These are phyloP conservation scores for Nymphalis c-album DNA, from an alignment of 2,888 invertebrate species.

Conservation along the genomic window DNA sequence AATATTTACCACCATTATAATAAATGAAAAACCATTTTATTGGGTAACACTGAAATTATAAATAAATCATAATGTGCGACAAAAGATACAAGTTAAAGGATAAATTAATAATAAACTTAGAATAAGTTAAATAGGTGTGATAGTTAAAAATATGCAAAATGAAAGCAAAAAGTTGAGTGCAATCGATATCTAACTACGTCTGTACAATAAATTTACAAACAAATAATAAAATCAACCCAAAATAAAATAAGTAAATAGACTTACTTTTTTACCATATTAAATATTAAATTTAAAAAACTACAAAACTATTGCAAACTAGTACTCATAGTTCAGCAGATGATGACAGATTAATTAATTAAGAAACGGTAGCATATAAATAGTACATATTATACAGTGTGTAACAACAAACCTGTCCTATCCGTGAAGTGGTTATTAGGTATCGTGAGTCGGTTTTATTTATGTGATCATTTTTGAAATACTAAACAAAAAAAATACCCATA, in stretches of 20 bases:
- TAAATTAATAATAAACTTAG: not conserved
- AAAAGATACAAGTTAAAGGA: not conserved
- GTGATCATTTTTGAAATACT: too few relatives aligned
- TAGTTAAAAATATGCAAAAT: slow-evolving; percentile 12
- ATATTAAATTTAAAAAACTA: not conserved
- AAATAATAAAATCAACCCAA: slow-evolving; percentile 7
- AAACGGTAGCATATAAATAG: too few relatives aligned
- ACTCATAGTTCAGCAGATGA: not conserved
- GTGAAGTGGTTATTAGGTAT: too few relatives aligned
- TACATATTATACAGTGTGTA: too few relatives aligned
- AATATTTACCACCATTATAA: slow-evolving; percentile 8
- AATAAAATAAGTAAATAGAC: not conserved
- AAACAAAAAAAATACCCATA: too few relatives aligned
- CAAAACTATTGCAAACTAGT: not conserved
- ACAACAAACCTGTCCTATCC: too few relatives aligned
- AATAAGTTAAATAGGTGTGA: not conserved
- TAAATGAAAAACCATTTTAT: not conserved
- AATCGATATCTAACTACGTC: slow-evolving; percentile 9
- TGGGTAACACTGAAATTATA: not conserved
- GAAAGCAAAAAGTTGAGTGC: slow-evolving; percentile 20
- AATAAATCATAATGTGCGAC: not conserved
- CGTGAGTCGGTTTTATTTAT: too few relatives aligned
- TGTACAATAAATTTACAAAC: slow-evolving; percentile 12
- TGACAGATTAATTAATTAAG: too few relatives aligned
- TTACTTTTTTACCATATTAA: not conserved